These are phyloP conservation scores for Dysdera silvatica DNA, from an alignment of 1,140 invertebrate species.

Conservation along the genomic window DNA sequence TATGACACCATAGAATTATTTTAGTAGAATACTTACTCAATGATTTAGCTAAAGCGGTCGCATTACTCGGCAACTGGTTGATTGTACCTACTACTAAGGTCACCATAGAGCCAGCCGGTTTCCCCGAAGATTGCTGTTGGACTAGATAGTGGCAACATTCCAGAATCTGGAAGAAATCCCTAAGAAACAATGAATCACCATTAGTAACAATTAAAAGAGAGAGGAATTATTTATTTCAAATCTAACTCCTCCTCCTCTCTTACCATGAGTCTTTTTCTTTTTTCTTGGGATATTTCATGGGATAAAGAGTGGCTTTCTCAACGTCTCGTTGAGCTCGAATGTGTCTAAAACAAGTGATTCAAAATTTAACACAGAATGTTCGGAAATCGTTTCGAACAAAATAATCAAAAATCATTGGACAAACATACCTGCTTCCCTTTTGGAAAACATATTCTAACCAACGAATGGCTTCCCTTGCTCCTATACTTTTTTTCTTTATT, in stretches of 20 bases:
- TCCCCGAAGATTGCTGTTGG: slow-evolving; percentile 44
- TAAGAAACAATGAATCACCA: slow-evolving; percentile 38
- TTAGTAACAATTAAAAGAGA: neutral
- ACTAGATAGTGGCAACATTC: slow-evolving; percentile 62
- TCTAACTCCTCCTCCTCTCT: too few relatives aligned
- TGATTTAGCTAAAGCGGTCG: slow-evolving; percentile 51
- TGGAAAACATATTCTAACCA: slow-evolving; percentile 81
- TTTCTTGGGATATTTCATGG: slow-evolving; percentile 60
- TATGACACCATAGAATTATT: neutral
- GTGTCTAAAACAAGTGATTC: slow-evolving; percentile 35
- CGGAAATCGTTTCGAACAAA: neutral
- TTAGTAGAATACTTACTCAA: slow-evolving; percentile 43
- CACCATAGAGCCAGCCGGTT: slow-evolving; percentile 48
- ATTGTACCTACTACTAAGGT: slow-evolving; percentile 51
- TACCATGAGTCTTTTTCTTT: slow-evolving; percentile 60
- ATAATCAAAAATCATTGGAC: slow-evolving; percentile 37
- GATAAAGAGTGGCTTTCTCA: slow-evolving; percentile 61
- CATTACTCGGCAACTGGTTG: slow-evolving; percentile 40
- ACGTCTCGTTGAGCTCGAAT: slow-evolving; percentile 62
- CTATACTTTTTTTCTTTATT: slow-evolving; percentile 63
- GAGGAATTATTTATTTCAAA: neutral
- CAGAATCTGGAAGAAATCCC: slow-evolving; percentile 58
- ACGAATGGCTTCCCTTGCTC: slow-evolving; percentile 77
- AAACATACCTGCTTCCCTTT: slow-evolving; percentile 68
- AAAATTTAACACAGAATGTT: neutral